phyloP scores from a whole-genome alignment of 2,797 vertebrate genomes.

The Mus spretus region DNA sequence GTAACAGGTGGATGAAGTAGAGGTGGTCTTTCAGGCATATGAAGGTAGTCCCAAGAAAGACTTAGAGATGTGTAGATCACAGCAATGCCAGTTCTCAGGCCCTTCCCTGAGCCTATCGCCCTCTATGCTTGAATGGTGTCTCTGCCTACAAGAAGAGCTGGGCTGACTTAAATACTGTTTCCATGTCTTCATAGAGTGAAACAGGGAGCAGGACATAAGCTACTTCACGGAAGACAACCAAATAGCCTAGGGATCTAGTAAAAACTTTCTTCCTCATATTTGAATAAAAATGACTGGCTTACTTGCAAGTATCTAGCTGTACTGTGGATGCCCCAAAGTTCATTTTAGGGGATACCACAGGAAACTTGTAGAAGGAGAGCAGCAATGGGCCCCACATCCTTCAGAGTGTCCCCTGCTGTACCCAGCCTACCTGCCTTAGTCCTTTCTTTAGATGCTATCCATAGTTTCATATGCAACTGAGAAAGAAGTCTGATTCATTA shows the following conservation, averaged over 20 bases:
- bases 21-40: background rate
- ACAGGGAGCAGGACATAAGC: background rate
- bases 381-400: background rate
- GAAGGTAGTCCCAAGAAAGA: background rate
- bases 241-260: background rate
- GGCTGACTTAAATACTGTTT: background rate
- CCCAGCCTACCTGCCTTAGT: background rate
- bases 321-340: background rate
- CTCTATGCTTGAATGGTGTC: background rate
- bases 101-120: background rate
- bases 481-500: constrained; percentile 24
- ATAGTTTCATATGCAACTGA: background rate
- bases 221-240: background rate
- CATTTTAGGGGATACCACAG: background rate
- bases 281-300: background rate
- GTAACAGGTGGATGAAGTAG: background rate
- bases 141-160: background rate
- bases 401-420: background rate
- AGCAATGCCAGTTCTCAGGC: background rate
- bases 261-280: background rate
- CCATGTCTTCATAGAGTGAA: background rate
- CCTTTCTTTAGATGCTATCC: background rate
- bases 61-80: background rate
- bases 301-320: background rate
- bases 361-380: background rate